Base-by-base conservation (phyloP, 2,888 invertebrate species). In the Chrysodeixis includens region DNA sequence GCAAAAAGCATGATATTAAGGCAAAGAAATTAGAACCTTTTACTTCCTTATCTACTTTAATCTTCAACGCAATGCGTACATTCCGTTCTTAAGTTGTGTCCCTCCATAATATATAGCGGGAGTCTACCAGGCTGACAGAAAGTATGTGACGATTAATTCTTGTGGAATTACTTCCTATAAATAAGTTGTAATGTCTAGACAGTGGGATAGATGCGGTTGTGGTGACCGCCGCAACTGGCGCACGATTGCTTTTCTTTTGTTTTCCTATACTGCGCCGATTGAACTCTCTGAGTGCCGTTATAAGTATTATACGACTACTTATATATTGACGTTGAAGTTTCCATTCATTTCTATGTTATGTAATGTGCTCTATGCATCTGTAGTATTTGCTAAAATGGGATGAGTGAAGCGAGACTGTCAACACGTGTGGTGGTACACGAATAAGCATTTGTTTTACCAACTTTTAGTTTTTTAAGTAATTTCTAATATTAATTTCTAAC, bases 171-270 rank as follows among this genome's bases (percentile, higher is more conserved):
- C 65, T 26, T 61, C 40, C 66, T 55, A 62, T 66, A 72, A 65
- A 62, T 66, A 49, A 35, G 53, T 56, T 62, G 62, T 55, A 72
- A 71, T 66, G 77, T 79, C 66, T 69, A 72, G 78, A 69, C 62
- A 44, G 22, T 73, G 74, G 26, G 66, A 62, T 46, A 66, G 69
- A 69, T 64, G 68, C 22, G 69, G 74, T 30, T 46, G 62, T 57
- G 74, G 62, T 66, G 69, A 66, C 62, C 76, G 66, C 77, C 69
- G 53, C 76, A 76, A 79, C 62, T 60, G 66, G 73, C 58, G 57
- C 62, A 26, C 59, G 55, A 57, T 65, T 55, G 55, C 53, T 30
- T 76, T 76, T 79, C 60, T 66, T 71, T 73, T 71, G 62, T 67
- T 74, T 71, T 66, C 55, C n/a, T 6, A 54, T 54, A 51, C 20